Conservation (phyloP, 2,888 invertebrate species). For the Myathropa florea region DNA sequence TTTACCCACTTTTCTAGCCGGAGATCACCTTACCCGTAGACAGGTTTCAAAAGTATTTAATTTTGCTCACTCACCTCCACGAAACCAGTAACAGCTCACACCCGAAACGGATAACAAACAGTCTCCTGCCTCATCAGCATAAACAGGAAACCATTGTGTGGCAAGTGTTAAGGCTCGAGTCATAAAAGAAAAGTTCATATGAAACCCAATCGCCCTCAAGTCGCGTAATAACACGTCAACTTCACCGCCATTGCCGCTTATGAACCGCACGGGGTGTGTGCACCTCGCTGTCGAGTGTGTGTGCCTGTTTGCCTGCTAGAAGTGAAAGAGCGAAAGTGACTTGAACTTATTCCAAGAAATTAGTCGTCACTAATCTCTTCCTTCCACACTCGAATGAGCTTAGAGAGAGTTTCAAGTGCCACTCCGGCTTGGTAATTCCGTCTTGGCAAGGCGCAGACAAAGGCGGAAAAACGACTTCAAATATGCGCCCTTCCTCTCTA, state of each 20-base stretch:
- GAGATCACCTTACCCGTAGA: too few relatives aligned
- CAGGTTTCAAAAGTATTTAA: too few relatives aligned
- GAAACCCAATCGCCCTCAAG: conserved; percentile 47
- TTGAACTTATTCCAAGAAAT: conserved; percentile 64
- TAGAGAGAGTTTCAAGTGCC: not conserved
- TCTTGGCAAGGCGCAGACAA: not conserved
- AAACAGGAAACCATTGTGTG: conserved; percentile 46
- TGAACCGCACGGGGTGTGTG: conserved; percentile 16
- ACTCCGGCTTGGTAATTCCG: not conserved
- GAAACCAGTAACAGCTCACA: too few relatives aligned
- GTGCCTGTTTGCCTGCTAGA: not conserved
- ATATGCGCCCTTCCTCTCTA: not conserved
- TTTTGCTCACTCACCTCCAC: too few relatives aligned
- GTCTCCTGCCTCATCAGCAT: conserved; percentile 49
- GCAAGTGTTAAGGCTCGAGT: conserved; percentile 1
- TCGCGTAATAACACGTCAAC: conserved; percentile 50
- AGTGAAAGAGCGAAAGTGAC: conserved; percentile 49
- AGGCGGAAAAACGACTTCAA: not conserved
- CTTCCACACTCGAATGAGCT: conserved; percentile 42
- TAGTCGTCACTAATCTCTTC: conserved; percentile 63
- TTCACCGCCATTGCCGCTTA: conserved; percentile 24
- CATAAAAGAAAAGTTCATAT: conserved; percentile 46
- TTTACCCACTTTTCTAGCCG: too few relatives aligned
- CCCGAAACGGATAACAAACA: not conserved
- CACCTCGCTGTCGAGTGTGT: not conserved